Evolutionary conservation across 2,113 vertebrate species (phyloP).

Genomic region (Neoarius graeffei): DNA sequence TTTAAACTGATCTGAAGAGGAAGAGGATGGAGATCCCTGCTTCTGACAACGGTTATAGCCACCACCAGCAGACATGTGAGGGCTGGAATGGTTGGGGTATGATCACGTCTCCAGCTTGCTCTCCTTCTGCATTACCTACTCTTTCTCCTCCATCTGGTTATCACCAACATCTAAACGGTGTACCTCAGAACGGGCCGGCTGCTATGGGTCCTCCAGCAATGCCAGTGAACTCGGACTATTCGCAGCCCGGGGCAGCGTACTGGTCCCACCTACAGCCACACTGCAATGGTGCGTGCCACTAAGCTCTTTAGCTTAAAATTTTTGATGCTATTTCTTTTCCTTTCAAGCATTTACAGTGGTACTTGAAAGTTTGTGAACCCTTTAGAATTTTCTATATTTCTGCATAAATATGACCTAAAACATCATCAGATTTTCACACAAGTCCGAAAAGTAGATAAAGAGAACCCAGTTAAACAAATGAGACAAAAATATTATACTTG

Average conservation of each 20-base stretch:
- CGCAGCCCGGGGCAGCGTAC: neutral
- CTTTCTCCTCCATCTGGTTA: constrained; percentile 18
- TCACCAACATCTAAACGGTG: constrained; percentile 26
- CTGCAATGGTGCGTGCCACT: constrained; percentile 13
- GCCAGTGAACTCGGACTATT: neutral
- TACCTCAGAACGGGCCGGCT: constrained; percentile 25
- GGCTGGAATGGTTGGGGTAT: constrained; percentile 59
- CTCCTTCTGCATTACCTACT: constrained; percentile 14
- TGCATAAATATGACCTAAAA: neutral
- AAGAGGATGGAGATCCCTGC: constrained; percentile 66
- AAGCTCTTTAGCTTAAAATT: neutral
- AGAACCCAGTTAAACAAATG: too few relatives aligned
- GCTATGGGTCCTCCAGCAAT: constrained; percentile 8
- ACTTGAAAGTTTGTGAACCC: neutral
- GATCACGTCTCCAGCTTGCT: constrained; percentile 12
- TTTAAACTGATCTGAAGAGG: constrained; percentile 42
- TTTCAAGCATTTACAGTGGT: neutral
- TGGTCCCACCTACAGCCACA: constrained; percentile 23
- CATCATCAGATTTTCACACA: neutral
- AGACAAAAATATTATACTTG: too few relatives aligned
- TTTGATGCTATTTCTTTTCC: neutral
- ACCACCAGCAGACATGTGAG: constrained; percentile 54
- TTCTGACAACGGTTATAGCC: constrained; percentile 59
- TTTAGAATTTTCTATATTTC: constrained; percentile 1
- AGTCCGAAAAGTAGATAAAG: too few relatives aligned